These are phyloP conservation scores for Lasioglossum zephyrum DNA, from an alignment of 2,888 invertebrate species.

Conservation along the genomic window DNA sequence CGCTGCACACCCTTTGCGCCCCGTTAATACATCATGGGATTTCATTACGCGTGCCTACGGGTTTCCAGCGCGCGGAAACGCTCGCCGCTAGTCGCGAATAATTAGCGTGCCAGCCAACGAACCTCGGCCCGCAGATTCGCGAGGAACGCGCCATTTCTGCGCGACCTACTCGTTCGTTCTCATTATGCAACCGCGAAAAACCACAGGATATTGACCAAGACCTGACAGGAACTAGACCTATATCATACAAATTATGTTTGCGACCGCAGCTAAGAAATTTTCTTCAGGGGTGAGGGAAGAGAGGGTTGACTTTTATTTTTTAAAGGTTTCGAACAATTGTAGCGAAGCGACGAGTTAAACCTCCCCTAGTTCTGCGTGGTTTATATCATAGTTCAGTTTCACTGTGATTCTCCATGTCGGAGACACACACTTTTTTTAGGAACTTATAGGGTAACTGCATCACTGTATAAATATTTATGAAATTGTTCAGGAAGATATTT, in stretches of 20 bases:
- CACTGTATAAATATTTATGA: no score
- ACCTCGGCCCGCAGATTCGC: neutral
- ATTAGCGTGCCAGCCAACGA: constrained; percentile 64
- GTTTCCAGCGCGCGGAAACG: constrained; percentile 35
- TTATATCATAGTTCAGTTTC: neutral
- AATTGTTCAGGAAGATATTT: no score
- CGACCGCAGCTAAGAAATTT: neutral
- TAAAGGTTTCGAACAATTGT: no score
- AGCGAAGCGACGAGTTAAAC: no score
- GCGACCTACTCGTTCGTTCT: neutral
- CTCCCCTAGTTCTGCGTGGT: neutral
- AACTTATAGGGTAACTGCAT: no score
- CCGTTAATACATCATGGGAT: constrained; percentile 77
- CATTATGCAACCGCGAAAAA: neutral
- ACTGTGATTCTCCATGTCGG: neutral
- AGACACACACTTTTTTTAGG: neutral
- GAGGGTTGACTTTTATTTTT: neutral
- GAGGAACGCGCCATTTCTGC: neutral
- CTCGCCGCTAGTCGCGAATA: constrained; percentile 70
- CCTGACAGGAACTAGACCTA: no score
- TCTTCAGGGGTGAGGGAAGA: no score
- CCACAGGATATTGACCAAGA: neutral
- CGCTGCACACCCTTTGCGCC: constrained; percentile 33
- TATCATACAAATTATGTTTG: neutral
- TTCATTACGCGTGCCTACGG: constrained; percentile 76